A percentile compares a stretch with the other conserved stretches of the same genome.
phyloP scores from a whole-genome alignment of 2,113 vertebrate genomes.

The Oplegnathus fasciatus region DNA sequence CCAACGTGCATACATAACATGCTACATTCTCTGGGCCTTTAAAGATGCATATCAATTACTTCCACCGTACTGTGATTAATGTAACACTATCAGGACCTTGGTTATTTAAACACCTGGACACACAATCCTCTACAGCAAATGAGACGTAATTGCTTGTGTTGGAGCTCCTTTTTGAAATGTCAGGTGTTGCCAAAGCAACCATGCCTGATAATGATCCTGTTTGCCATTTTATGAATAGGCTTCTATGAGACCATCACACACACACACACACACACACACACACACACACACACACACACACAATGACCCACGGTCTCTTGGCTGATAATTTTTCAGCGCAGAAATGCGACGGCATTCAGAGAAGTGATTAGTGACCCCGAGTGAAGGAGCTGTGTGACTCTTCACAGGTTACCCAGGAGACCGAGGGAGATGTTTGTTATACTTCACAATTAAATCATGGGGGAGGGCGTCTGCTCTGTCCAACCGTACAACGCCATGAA shows the following conservation, averaged over 20 bases:
- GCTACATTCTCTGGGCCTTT: neutral
- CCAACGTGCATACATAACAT: no score
- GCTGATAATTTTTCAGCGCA: constrained; percentile 12
- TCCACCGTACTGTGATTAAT: neutral
- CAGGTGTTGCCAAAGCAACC: constrained; percentile 60
- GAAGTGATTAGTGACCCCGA: constrained; percentile 47
- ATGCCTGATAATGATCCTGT: constrained; percentile 38
- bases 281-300: constrained; percentile 3
- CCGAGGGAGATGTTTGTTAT: neutral
- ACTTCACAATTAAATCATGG: neutral
- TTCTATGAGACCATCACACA: constrained; percentile 3
- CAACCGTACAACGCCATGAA: neutral
- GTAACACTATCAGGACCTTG: neutral
- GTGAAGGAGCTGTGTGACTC: neutral
- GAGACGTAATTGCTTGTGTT: neutral
- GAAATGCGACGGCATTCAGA: constrained; percentile 51
- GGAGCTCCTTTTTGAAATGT: constrained; percentile 3
- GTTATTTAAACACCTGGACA: constrained; percentile 10
- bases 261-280: constrained; percentile 10
- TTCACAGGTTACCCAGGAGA: constrained; percentile 27
- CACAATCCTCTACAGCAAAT: neutral
- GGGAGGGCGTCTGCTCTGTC: neutral
- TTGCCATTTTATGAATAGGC: constrained; percentile 46
- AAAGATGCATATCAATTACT: neutral
- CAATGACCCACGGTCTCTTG: constrained; percentile 5